These are phyloP conservation scores for Polymixis flavicincta DNA, from an alignment of 2,888 invertebrate species.

Conservation along the genomic window DNA sequence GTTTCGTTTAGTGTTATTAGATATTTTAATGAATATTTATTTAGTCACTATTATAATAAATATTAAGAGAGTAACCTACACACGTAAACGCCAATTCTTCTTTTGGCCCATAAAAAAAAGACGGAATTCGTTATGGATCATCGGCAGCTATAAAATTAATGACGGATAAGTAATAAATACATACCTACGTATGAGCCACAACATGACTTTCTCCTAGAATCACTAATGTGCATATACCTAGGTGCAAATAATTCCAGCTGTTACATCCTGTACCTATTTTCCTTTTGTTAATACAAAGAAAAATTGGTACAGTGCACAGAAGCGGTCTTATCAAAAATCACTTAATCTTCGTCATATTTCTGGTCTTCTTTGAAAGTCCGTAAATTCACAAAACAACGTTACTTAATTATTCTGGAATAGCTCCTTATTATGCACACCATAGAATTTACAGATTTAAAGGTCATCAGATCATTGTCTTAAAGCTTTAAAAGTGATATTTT, in stretches of 20 bases:
- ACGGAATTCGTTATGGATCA: conserved; percentile 19
- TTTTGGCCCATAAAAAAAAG: background rate
- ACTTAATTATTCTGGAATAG: too few relatives aligned
- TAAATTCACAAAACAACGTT: background rate
- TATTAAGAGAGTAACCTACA: background rate
- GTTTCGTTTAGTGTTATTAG: background rate
- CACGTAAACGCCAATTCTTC: too few relatives aligned
- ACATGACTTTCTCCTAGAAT: conserved; percentile 20
- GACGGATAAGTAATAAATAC: conserved; percentile 6
- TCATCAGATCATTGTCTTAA: too few relatives aligned
- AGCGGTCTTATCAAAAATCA: background rate
- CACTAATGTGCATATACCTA: background rate
- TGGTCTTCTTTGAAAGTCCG: background rate
- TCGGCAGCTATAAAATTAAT: conserved; percentile 4
- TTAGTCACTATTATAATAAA: background rate
- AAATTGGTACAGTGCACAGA: too few relatives aligned
- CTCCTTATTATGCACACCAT: too few relatives aligned
- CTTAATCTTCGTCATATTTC: background rate
- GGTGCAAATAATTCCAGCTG: background rate
- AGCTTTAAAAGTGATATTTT: too few relatives aligned
- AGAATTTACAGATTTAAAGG: too few relatives aligned
- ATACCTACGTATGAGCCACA: background rate
- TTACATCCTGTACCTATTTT: background rate
- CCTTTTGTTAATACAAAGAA: too few relatives aligned
- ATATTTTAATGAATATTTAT: background rate